Conservation (phyloP, 2,797 vertebrate species). For the Falco peregrinus region DNA sequence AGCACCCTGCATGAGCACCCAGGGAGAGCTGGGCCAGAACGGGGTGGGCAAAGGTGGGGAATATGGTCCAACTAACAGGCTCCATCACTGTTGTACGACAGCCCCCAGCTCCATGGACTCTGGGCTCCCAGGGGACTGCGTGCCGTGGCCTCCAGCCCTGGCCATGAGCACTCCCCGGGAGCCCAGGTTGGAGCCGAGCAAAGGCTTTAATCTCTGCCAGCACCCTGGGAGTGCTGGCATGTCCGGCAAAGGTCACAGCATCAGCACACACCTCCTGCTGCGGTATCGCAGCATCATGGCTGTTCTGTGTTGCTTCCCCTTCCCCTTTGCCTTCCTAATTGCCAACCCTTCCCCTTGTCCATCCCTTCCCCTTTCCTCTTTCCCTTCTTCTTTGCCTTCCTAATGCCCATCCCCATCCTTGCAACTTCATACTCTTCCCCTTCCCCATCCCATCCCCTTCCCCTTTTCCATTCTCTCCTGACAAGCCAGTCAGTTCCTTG, state of each 20-base stretch:
- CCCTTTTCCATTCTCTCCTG: background rate
- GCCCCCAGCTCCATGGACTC: background rate
- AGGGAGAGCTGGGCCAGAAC: rapidly evolving
- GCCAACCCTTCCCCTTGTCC: background rate
- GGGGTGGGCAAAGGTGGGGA: rapidly evolving
- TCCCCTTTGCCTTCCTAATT: background rate
- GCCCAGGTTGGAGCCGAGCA: background rate
- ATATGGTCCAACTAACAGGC: background rate
- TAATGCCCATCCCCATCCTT: background rate
- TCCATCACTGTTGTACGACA: rapidly evolving
- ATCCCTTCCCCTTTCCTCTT: too few relatives aligned
- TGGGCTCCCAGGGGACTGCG: rapidly evolving
- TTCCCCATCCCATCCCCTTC: background rate
- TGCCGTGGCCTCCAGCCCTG: too few relatives aligned
- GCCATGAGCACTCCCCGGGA: background rate
- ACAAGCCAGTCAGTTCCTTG: background rate
- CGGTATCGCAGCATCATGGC: rapidly evolving
- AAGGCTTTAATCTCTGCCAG: background rate
- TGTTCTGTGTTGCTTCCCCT: too few relatives aligned
- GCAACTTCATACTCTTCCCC: too few relatives aligned
- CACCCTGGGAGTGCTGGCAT: background rate
- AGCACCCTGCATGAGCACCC: background rate
- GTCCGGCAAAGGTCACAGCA: background rate
- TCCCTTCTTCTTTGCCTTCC: background rate
- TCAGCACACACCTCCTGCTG: background rate